phyloP scores from a whole-genome alignment of 2,888 invertebrate genomes.

The Lomographa bimaculata region DNA sequence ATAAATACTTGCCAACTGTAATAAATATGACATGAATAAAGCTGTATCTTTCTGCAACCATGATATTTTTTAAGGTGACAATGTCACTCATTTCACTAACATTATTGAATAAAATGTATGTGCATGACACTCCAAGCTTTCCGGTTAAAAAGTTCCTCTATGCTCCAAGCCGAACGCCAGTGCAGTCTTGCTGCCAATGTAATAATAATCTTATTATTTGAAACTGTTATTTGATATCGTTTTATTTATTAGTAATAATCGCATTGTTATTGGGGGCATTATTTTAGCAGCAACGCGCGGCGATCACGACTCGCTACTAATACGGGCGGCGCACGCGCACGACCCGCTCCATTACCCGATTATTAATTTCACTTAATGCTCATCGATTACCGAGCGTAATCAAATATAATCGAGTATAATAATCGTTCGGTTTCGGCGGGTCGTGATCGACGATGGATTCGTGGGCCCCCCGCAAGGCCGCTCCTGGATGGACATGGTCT shows the following conservation, averaged over 20 bases:
- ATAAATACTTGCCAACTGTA: too few species aligned
- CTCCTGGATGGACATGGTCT: slow-evolving; percentile 62
- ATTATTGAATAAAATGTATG: too few species aligned
- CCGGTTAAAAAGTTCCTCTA: too few species aligned
- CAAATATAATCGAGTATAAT: slow-evolving; percentile 70
- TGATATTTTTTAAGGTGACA: too few species aligned
- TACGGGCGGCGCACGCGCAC: slow-evolving; percentile 70
- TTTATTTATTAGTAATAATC: slow-evolving; percentile 43
- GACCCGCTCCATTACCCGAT: slow-evolving; percentile 74
- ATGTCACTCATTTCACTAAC: too few species aligned
- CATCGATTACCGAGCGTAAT: slow-evolving; percentile 78
- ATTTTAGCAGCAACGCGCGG: slow-evolving; percentile 49
- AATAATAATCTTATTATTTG: too few species aligned
- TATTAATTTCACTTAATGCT: slow-evolving; percentile 81
- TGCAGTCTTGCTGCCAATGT: too few species aligned
- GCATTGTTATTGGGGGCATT: slow-evolving; percentile 55
- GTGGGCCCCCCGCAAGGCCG: slow-evolving; percentile 66
- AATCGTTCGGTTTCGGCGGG: slow-evolving; percentile 73
- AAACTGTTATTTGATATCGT: slow-evolving; percentile 12
- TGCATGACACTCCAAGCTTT: too few species aligned
- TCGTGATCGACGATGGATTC: slow-evolving; percentile 68
- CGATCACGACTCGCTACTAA: slow-evolving; percentile 51
- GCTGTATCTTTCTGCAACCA: too few species aligned
- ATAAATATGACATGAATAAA: too few species aligned
- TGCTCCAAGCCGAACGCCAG: too few species aligned